These are phyloP conservation scores for Melanotaenia nigrans DNA, from an alignment of 2,797 vertebrate species.

Conservation along the genomic window DNA sequence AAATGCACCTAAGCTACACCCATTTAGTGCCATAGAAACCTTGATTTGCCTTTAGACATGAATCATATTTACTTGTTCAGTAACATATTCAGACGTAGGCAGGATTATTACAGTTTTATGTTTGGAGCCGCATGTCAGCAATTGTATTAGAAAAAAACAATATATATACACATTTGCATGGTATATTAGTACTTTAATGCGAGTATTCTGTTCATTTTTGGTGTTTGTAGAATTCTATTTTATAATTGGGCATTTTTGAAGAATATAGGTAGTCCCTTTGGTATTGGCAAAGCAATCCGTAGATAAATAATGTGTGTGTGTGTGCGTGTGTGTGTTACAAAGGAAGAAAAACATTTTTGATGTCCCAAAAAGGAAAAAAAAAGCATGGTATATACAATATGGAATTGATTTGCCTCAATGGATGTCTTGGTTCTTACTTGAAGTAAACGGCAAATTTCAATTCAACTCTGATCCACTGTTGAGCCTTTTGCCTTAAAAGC, in stretches of 20 bases:
- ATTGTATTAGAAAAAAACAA: constrained; percentile 54
- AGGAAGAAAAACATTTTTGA: constrained; percentile 58
- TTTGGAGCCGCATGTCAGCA: constrained; percentile 71
- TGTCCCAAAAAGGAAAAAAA: constrained; percentile 66
- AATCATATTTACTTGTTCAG: constrained; percentile 74
- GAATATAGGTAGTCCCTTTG: constrained; percentile 62
- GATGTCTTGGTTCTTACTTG: constrained; percentile 82
- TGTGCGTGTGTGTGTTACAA: constrained; percentile 22
- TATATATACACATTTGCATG: constrained; percentile 70
- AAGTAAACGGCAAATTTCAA: constrained; percentile 80
- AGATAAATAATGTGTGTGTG: constrained; percentile 66
- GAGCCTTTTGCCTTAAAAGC: constrained; percentile 83
- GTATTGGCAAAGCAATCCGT: constrained; percentile 76
- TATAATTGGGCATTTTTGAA: constrained; percentile 70
- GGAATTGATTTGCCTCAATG: constrained; percentile 78
- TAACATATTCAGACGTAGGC: constrained; percentile 70
- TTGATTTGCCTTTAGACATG: constrained; percentile 84
- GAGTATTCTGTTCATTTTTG: constrained; percentile 65
- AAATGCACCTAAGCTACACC: constrained; percentile 81
- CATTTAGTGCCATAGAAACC: constrained; percentile 85
- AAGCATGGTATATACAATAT: constrained; percentile 67
- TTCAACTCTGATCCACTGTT: constrained; percentile 82
- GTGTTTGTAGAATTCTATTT: constrained; percentile 66
- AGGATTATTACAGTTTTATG: constrained; percentile 65
- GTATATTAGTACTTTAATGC: constrained; percentile 62